Evolutionary conservation across 2,888 invertebrate species (phyloP).

Genomic region (Petrolisthes manimaculis): DNA sequence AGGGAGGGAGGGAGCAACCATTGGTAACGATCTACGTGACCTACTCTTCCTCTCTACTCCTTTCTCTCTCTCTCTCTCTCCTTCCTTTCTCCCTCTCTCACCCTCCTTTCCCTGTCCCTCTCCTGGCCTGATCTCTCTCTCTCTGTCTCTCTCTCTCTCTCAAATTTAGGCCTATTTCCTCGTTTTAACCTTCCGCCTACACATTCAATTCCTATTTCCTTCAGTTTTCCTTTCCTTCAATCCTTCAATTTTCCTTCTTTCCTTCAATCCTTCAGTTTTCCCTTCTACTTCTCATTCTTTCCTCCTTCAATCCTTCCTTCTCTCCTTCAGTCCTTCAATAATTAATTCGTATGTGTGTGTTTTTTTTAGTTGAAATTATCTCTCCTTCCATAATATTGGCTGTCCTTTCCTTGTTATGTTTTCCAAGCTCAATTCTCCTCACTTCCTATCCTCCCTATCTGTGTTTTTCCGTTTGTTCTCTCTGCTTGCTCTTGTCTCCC

Average conservation of each 20-base stretch:
- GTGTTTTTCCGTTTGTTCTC: background rate
- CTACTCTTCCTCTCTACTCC: slow-evolving; percentile 2
- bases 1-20: background rate
- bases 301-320: no score
- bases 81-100: background rate
- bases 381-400: no score
- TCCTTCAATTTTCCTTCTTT: no score
- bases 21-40: slow-evolving; percentile 11
- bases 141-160: background rate
- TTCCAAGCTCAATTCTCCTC: no score
- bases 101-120: background rate
- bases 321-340: no score
- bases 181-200: background rate
- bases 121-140: background rate
- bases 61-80: background rate
- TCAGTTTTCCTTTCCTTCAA: no score
- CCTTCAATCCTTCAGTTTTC: no score
- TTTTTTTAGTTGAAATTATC: no score
- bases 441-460: background rate
- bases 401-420: no score
- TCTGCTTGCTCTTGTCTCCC: background rate
- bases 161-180: background rate
- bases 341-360: no score
- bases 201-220: no score
- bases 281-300: no score